Base-by-base conservation (phyloP, 2,888 invertebrate genomes). In the Lamproptera curius region DNA sequence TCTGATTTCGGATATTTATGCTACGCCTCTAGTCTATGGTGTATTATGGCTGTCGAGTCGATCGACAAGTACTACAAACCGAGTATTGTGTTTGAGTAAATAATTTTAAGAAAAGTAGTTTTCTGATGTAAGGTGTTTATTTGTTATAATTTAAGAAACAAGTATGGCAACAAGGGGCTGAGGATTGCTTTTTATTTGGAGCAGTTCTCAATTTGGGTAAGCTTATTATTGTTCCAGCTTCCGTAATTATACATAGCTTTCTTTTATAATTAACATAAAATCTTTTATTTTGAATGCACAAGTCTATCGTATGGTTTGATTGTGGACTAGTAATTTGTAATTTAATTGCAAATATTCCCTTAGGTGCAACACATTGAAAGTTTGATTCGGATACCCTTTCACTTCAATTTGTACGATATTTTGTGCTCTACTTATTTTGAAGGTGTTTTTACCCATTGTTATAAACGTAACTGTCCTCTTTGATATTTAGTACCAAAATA, bases 401-500 rank as follows among this genome's bases (percentile, higher is more conserved):
- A 87, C 86, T 86, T 87, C 75, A 78, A 76, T 76, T 77, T 78
- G 73, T 77, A 76, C 75, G 76, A 66, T 77, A 77, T 76, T 82
- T 83, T 81, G 82, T 87, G 86, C 84, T 87, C 86, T 79, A 87
- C 86, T 85, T 87, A 83, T 61, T 76, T 61, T 53, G 53, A 63
- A 67, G 59, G 59, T 62, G 64, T 63, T 70, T 63, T 50, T 55
- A 50, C 53, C 51, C 42, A 38, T 52, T 52, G 53, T 61, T 55
- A 52, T 53, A 52, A 52, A 23, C 16, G 40, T 28, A 44, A 36
- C 20, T 13, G 26, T 34, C 26, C 33, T 23, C 46, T 34, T 26
- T 28, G 31, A 11, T 10, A 11, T 31, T 31, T 46, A 41, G 20
- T 13, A 38, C 20, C 42, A 23, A 31, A 36, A 23, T 35, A 35